Conservation (phyloP, 2,888 invertebrate genomes). For the Mythimna loreyi region DNA sequence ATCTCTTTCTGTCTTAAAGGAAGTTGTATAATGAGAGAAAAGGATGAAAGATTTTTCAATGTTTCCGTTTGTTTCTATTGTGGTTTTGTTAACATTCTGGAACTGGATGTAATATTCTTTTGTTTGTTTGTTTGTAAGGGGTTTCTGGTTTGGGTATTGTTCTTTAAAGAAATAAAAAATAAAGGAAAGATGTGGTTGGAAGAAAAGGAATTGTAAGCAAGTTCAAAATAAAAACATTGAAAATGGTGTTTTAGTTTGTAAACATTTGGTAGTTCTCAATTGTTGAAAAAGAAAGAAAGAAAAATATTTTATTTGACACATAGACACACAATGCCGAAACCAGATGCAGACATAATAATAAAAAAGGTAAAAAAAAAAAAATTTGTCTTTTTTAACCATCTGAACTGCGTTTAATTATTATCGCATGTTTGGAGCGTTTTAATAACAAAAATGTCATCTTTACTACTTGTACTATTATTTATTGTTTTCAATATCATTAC, state of each 20-base stretch:
- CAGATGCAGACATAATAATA: no score
- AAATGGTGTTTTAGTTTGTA: background rate
- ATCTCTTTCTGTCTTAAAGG: constrained; percentile 43
- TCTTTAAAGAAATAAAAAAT: background rate
- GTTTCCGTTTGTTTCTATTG: constrained; percentile 9
- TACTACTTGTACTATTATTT: no score
- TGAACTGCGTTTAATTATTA: no score
- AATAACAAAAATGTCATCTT: background rate
- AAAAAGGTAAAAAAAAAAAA: no score
- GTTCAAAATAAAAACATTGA: background rate
- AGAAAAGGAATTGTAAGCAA: background rate
- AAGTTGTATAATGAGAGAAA: constrained; percentile 12
- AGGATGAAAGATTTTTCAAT: constrained; percentile 23
- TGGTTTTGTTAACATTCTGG: constrained; percentile 29
- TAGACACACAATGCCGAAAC: no score
- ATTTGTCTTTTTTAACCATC: background rate
- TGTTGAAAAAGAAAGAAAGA: no score
- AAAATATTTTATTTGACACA: no score
- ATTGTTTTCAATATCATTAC: no score
- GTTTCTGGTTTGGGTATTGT: constrained; percentile 23
- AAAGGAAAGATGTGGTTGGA: background rate
- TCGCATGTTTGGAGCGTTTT: background rate
- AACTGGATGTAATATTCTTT: constrained; percentile 30
- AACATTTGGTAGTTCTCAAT: background rate
- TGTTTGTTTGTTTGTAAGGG: constrained; percentile 15